Evolutionary conservation across 2,888 invertebrate species (phyloP), one percentile per base, ranked within the genome.

Genomic region (Punctoribates punctum): DNA sequence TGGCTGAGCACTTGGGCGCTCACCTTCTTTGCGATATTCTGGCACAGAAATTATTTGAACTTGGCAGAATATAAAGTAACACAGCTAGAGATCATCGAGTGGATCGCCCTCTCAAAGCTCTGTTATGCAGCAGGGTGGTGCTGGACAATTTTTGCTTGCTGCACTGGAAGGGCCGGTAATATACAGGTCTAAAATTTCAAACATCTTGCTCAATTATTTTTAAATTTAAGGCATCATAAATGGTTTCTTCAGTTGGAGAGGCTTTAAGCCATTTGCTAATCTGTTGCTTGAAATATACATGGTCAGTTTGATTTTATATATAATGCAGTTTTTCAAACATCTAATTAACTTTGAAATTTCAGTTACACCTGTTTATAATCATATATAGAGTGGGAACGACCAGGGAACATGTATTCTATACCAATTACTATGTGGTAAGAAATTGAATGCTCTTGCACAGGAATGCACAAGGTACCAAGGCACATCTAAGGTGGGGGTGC

Each of bases 391-490:
- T 23, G 20, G 57, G 57, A 8, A 57, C 57, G n/a, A n/a, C 57
- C 2, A 57, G 57, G 20, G 57, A 57, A 20, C n/a, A 57, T 1
- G 23, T 57, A 4, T 57, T 57, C 20, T 57, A 57, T 57, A 57
- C 20, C 57, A 11, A 57, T n/a, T 57, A 57, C n/a, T 57, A 57
- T 57, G 57, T 57, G 57, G 57, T 57, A 17, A 20, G 57, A 34
- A 34, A 34, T 34, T 34, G n/a, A n/a, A n/a, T n/a, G n/a, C n/a
- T n/a, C n/a, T n/a, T n/a, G n/a, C n/a, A n/a, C n/a, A n/a, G n/a
- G n/a, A n/a, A n/a, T n/a, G n/a, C n/a, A n/a, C n/a, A n/a, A n/a
- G n/a, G n/a, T n/a, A n/a, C n/a, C n/a, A n/a, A n/a, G n/a, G n/a
- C n/a, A n/a, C n/a, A n/a, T n/a, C n/a, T n/a, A n/a, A n/a, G n/a